Evolutionary conservation across 2,888 invertebrate species (phyloP), one percentile per base, ranked within the genome.

Genomic region (Himalopsyche tibetana): DNA sequence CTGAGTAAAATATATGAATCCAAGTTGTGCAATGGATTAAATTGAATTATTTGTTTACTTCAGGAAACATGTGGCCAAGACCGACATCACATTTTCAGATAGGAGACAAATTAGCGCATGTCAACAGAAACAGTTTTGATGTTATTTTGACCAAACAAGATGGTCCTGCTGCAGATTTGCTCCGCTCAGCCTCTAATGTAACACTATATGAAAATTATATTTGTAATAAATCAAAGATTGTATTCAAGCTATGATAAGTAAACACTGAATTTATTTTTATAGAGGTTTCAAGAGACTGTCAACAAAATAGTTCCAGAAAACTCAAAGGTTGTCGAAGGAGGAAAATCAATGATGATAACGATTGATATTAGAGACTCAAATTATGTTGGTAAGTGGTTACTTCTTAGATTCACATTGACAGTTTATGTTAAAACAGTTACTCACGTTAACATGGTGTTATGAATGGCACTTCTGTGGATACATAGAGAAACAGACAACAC

Each of bases 11-110:
- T 28, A 28, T 28, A 28, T 28, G 28, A 28, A 28, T 28, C 28
- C 11, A 45, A 11, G 45, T 11, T 5, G 15, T 4, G 2, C 63
- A 63, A n/a, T 4, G 28, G 28, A 3, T n/a, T 74, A 74, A 74
- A 36, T 38, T 12, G 38, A 19, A 38, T 74, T 19, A 28, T 55
- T 82, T 45, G 5, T 28, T 80, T 86, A 28, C 19, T 85, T 45
- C 89, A 93, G 93, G 93, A 89, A 91, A 93, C 0, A 89, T 96
- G 2, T 96, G 95, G 96, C 96, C 95, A 0, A 93, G 91, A 89
- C 95, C 96, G 0, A 95, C 95, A 0, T 95, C 95, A 0, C 91
- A 92, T 28, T 89, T 94, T 5, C 92, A 93, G 4, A 89, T 95
- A 0, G 94, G 94, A 0, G 93, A 93, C 85, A 92, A 91, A 88